These are phyloP conservation scores for Epirrita christyi DNA, from an alignment of 2,888 invertebrate species.

Conservation along the genomic window DNA sequence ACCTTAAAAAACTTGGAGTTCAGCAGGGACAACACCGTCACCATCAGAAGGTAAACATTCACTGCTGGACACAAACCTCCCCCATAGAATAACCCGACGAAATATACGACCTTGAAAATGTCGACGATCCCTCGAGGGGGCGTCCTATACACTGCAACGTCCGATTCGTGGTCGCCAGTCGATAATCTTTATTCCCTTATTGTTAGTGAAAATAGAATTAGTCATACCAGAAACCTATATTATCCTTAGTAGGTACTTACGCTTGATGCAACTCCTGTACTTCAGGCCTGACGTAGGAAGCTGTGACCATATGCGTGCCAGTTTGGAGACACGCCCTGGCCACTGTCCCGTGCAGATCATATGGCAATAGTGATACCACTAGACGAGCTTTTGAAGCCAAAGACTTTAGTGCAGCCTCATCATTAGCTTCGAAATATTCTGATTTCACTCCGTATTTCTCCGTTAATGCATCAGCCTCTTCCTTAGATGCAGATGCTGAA, in stretches of 20 bases:
- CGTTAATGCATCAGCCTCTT: constrained; percentile 94
- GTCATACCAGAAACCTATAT: too few species aligned
- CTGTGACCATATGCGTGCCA: constrained; percentile 97
- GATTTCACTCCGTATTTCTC: constrained; percentile 91
- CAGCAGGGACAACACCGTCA: too few species aligned
- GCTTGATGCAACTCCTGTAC: constrained; percentile 91
- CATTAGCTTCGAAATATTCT: constrained; percentile 92
- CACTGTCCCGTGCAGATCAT: constrained; percentile 93
- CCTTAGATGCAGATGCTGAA: constrained; percentile 91
- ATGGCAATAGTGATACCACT: constrained; percentile 95
- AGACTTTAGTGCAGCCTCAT: constrained; percentile 88
- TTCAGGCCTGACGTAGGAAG: constrained; percentile 95
- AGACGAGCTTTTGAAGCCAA: constrained; percentile 90
- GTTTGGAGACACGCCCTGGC: constrained; percentile 95
- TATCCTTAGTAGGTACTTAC: constrained; percentile 71
- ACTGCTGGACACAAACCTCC: too few species aligned
- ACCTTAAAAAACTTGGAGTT: too few species aligned
- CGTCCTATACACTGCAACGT: too few species aligned
- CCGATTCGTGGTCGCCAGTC: too few species aligned
- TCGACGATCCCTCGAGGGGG: too few species aligned
- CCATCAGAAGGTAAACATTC: too few species aligned
- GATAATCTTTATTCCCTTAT: too few species aligned
- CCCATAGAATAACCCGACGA: too few species aligned
- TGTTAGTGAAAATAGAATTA: too few species aligned
- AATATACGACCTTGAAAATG: too few species aligned